A percentile compares a stretch with the other conserved stretches of the same genome.
Evolutionary conservation across 2,113 vertebrate species (phyloP).

Genomic region (Dolichallabes microphthalmus): DNA sequence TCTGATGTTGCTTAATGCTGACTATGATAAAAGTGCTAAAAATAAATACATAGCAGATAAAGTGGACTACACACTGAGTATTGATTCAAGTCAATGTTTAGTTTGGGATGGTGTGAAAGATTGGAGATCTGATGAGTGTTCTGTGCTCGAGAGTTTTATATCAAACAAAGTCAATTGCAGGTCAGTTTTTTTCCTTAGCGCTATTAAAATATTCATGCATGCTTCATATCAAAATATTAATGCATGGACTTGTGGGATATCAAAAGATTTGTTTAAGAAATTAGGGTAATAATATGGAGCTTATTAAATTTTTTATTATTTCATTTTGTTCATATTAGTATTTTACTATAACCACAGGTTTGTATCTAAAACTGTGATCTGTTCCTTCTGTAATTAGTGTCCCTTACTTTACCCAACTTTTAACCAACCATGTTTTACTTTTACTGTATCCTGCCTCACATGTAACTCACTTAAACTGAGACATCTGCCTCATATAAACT

Average conservation of each 20-base stretch:
- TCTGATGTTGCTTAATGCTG: constrained; percentile 73
- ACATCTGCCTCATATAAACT: not conserved
- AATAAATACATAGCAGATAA: constrained; percentile 57
- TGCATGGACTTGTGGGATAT: no score
- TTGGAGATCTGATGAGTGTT: constrained; percentile 67
- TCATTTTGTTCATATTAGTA: not conserved
- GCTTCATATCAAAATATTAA: no score
- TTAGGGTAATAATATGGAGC: not conserved
- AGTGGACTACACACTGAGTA: constrained; percentile 71
- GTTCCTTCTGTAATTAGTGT: not conserved
- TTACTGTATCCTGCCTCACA: not conserved
- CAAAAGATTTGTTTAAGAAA: not conserved
- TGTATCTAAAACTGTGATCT: not conserved
- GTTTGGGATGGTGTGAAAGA: constrained; percentile 68
- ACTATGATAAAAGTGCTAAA: constrained; percentile 64
- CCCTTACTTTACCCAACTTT: not conserved
- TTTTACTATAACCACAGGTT: not conserved
- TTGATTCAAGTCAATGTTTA: constrained; percentile 71
- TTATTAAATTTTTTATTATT: no score
- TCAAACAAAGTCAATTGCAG: constrained; percentile 74
- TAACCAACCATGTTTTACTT: not conserved
- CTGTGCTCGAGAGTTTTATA: constrained; percentile 57
- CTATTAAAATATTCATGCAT: not conserved
- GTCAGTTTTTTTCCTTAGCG: constrained; percentile 55
- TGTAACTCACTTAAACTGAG: not conserved